These are phyloP conservation scores for Zaprionus africanus DNA, from an alignment of 1,140 invertebrate genomes.

Conservation along the genomic window DNA sequence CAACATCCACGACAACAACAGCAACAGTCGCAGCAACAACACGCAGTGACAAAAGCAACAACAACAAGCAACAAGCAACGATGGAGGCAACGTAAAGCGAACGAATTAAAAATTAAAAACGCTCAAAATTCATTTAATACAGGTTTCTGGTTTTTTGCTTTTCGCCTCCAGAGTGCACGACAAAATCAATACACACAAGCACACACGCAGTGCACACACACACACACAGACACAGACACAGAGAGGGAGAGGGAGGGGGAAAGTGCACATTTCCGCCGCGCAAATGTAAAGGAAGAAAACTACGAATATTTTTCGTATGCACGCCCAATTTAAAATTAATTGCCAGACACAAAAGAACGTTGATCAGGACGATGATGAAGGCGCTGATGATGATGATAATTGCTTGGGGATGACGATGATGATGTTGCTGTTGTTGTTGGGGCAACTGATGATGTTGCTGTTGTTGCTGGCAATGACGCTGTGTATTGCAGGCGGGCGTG, in stretches of 20 bases:
- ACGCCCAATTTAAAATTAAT: conserved; percentile 84
- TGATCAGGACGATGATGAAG: conserved; percentile 17
- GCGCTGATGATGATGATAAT: conserved; percentile 11
- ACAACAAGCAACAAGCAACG: not conserved
- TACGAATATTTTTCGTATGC: conserved; percentile 82
- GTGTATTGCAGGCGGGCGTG: conserved; percentile 13
- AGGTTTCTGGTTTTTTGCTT: conserved; percentile 46
- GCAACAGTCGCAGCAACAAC: not conserved
- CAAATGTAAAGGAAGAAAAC: conserved; percentile 73
- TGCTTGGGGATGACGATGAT: not conserved
- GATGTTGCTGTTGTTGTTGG: conserved; percentile 13
- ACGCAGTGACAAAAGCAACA: conserved; percentile 16
- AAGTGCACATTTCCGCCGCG: conserved; percentile 60
- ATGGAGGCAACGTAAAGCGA: not conserved
- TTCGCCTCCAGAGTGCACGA: conserved; percentile 46
- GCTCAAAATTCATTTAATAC: conserved; percentile 71
- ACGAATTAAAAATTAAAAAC: conserved; percentile 66
- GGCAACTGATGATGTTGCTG: conserved; percentile 14
- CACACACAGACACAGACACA: conserved; percentile 12
- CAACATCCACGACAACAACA: conserved; percentile 16
- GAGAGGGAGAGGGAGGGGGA: conserved; percentile 6
- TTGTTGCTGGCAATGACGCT: conserved; percentile 8
- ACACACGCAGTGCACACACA: not conserved
- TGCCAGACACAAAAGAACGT: conserved; percentile 84
- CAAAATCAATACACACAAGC: conserved; percentile 45